A percentile compares a stretch with the other conserved stretches of the same genome.
Evolutionary conservation across 2,113 vertebrate species (phyloP).

Genomic region (Trochalopteron elliotii): DNA sequence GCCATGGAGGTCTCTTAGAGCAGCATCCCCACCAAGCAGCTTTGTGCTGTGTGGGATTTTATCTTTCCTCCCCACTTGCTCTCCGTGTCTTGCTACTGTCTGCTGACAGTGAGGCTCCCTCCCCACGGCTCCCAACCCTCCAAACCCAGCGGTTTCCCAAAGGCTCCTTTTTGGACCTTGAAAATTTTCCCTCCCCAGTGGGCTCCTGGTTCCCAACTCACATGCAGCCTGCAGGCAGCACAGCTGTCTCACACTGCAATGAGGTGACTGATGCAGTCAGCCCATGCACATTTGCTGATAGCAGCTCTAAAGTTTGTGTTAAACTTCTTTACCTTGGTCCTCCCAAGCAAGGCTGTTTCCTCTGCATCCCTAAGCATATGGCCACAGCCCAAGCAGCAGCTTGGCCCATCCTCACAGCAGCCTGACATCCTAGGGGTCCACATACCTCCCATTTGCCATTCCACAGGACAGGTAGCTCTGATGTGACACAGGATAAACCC

Average conservation of each 20-base stretch:
- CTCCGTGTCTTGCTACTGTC: neutral
- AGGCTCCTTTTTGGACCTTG: neutral
- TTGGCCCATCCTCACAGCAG: neutral
- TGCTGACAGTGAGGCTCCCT: neutral
- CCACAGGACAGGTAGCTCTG: neutral
- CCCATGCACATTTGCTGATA: neutral
- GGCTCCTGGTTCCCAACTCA: neutral
- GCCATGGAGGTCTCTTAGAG: neutral
- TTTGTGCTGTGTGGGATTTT: neutral
- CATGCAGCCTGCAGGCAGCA: neutral
- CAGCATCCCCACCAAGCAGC: neutral
- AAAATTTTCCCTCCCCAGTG: neutral
- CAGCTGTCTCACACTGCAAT: neutral
- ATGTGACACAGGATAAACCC: neutral
- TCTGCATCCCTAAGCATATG: neutral
- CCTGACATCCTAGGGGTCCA: neutral
- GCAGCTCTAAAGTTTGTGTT: neutral
- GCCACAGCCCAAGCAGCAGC: neutral
- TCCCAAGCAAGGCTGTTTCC: neutral
- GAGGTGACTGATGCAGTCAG: fast-evolving
- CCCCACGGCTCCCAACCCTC: neutral
- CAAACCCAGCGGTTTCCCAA: neutral
- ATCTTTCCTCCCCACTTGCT: neutral
- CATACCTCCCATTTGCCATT: neutral
- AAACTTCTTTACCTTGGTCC: neutral